Evolutionary conservation across 2,888 invertebrate species (phyloP), one percentile per base, ranked within the genome.

Genomic region (Cotesia congregata): DNA sequence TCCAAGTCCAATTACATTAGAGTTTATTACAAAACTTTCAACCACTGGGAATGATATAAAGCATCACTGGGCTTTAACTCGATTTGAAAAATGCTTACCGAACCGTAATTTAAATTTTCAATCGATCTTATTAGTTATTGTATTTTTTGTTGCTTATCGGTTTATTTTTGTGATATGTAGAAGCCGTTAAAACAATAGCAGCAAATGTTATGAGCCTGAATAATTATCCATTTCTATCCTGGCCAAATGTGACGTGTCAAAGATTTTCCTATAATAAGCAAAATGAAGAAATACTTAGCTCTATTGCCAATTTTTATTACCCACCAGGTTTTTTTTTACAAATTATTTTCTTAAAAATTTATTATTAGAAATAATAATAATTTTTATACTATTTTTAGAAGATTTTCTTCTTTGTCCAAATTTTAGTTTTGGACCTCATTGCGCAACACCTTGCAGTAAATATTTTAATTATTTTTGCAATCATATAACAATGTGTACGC

Each of bases 181-280:
- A 9, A 72, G 60, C 69, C 50, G 74, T 9, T 71, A 75, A n/a
- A 61, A 12, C 74, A n/a, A 39, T 77, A 1, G 61, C 83, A 83
- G 62, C 5, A 67, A 1, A 84, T 72, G 80, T 83, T 67, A 65
- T 65, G 40, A 12, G 6, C 6, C 12, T 38, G 15, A 15, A 15
- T 7, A 2, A 1, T 0, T 75, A 79, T 6, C 64, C 50, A 50
- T 50, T 50, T 50, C 50, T 12, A 4, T 50, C 61, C 50, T 83
- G 83, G 84, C 82, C 81, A 5, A 78, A 72, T 5, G 76, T 81
- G 0, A 82, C 82, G 4, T 86, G 86, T 67, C 84, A 86, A 68
- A 84, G 82, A 76, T 61, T 86, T 39, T 83, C 81, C 41, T 80
- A 84, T 62, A 17, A 78, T 1, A 70, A 67, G 1, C 40, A 41